Conservation (phyloP, 2,888 invertebrate species). For the Bimastos eiseni region DNA sequence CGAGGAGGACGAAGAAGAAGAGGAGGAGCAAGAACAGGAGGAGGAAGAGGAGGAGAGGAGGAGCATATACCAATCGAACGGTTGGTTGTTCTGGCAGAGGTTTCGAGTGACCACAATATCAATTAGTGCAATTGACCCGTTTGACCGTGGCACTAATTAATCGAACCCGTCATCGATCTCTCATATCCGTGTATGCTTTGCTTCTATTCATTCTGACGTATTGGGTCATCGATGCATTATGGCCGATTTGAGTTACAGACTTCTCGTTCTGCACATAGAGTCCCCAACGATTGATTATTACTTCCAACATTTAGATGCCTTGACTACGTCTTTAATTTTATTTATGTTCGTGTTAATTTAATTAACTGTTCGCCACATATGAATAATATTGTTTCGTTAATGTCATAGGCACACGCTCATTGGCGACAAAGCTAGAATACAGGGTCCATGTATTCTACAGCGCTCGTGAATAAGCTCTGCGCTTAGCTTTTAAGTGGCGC, state of each 20-base stretch:
- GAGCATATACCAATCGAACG: background rate
- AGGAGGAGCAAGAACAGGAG: background rate
- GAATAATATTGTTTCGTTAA: background rate
- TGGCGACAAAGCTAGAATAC: too few relatives aligned
- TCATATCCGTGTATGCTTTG: background rate
- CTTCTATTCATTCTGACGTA: background rate
- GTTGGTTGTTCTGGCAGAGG: background rate
- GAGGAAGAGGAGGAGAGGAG: background rate
- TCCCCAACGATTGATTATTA: background rate
- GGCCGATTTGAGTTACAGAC: background rate
- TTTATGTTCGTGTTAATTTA: background rate
- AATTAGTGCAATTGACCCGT: background rate
- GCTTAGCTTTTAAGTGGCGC: too few relatives aligned
- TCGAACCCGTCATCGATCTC: background rate
- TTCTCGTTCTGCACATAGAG: background rate
- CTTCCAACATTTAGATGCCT: background rate
- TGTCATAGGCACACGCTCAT: background rate
- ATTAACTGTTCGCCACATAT: background rate
- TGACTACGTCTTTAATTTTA: background rate
- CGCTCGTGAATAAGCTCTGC: too few relatives aligned
- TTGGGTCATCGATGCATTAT: background rate
- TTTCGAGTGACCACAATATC: conserved; percentile 2
- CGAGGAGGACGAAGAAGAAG: background rate
- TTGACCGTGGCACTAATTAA: background rate
- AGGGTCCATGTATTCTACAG: too few relatives aligned